Conservation (phyloP, 2,113 vertebrate species). For the Crotalus horridus region DNA sequence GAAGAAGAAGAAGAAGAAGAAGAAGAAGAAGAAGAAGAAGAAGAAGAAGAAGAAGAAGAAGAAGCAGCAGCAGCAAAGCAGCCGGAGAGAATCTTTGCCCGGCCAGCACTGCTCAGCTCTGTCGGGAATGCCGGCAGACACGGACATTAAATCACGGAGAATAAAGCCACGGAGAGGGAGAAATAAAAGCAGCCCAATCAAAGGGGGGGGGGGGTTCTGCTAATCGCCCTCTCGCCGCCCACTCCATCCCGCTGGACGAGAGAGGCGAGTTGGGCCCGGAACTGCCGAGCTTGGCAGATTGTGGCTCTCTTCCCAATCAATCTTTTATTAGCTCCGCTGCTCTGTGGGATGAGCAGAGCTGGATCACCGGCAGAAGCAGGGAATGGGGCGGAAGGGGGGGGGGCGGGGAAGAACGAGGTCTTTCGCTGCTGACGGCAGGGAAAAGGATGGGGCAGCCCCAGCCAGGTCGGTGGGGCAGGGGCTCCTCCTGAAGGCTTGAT, state of each 20-base stretch:
- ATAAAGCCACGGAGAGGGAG: slow-evolving; percentile 15
- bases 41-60: too few relatives aligned
- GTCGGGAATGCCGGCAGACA: background rate
- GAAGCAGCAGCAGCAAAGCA: too few relatives aligned
- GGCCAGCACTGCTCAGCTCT: fast-evolving
- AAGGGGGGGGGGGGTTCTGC: background rate
- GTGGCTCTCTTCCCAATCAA: background rate
- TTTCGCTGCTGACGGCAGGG: background rate
- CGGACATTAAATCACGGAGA: slow-evolving; percentile 20
- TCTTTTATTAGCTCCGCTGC: background rate
- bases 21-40: too few relatives aligned
- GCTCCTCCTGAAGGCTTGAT: background rate
- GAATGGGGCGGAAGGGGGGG: too few relatives aligned
- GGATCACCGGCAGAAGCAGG: background rate
- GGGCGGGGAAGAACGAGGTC: background rate
- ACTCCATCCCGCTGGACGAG: background rate
- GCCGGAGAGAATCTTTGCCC: background rate
- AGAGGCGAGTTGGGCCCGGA: background rate
- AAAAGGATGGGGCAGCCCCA: background rate
- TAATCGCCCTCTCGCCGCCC: background rate
- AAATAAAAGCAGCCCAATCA: slow-evolving; percentile 24
- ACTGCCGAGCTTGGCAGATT: slow-evolving; percentile 3
- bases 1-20: too few relatives aligned
- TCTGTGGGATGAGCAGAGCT: background rate
- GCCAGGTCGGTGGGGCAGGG: background rate